phyloP scores from a whole-genome alignment of 2,888 invertebrate species.

The Drosophila koepferae region DNA sequence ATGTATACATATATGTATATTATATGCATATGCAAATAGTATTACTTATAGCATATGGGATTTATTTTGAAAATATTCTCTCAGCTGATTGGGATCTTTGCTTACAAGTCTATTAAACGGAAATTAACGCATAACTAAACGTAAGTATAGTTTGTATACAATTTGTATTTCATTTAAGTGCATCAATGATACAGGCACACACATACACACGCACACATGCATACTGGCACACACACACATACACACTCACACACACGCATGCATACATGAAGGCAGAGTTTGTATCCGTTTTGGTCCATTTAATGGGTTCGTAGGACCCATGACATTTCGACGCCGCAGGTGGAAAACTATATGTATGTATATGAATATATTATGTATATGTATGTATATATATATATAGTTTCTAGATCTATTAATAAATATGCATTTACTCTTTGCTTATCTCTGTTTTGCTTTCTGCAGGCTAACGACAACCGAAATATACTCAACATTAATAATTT shows the following conservation, averaged over 20 bases:
- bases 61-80: constrained; percentile 43
- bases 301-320: constrained; percentile 6
- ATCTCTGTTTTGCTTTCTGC: not conserved
- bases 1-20: not conserved
- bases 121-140: constrained; percentile 57
- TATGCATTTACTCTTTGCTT: constrained; percentile 29
- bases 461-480: constrained; percentile 51
- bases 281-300: constrained; percentile 27
- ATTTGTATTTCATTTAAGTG: constrained; percentile 37
- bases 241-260: constrained; percentile 12
- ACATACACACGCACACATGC: not conserved
- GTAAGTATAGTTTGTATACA: constrained; percentile 53
- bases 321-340: constrained; percentile 7
- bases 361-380: constrained; percentile 11
- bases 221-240: constrained; percentile 5
- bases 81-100: constrained; percentile 39
- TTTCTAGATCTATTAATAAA: constrained; percentile 28
- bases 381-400: constrained; percentile 9
- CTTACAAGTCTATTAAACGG: constrained; percentile 31
- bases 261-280: constrained; percentile 45
- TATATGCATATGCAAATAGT: constrained; percentile 3
- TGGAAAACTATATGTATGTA: constrained; percentile 16
- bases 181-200: constrained; percentile 30
- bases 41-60: constrained; percentile 39
- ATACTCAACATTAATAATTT: constrained; percentile 61